Conservation (phyloP, 2,113 vertebrate species). For the Xyrauchen texanus region DNA sequence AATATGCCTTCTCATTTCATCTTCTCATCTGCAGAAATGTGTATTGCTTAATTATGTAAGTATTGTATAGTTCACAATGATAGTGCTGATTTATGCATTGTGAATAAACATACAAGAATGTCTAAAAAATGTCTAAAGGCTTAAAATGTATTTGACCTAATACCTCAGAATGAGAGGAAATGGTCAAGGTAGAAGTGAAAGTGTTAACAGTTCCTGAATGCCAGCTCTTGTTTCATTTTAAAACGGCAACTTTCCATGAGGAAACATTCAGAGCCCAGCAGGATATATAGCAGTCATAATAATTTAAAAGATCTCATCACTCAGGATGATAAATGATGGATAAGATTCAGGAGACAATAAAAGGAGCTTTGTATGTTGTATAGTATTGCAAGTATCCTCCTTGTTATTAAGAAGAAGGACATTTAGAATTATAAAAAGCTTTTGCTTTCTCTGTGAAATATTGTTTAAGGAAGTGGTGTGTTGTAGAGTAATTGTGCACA, state of each 20-base stretch:
- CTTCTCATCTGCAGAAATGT: constrained; percentile 19
- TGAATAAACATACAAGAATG: neutral
- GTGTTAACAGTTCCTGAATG: constrained; percentile 37
- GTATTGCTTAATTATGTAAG: neutral
- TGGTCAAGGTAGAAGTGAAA: neutral
- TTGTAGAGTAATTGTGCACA: constrained; percentile 14
- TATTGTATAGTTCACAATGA: neutral
- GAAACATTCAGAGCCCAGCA: constrained; percentile 57
- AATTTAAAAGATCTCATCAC: constrained; percentile 30
- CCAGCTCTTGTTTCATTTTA: constrained; percentile 60
- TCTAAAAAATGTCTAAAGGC: too few species aligned
- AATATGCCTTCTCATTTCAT: constrained; percentile 22
- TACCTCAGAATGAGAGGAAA: neutral
- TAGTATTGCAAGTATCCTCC: neutral
- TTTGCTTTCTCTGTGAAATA: constrained; percentile 2
- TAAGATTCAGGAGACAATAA: constrained; percentile 15
- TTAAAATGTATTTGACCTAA: neutral
- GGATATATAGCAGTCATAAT: constrained; percentile 38
- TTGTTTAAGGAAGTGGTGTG: constrained; percentile 34
- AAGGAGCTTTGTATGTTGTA: neutral
- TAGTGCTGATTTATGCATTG: neutral
- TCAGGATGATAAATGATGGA: constrained; percentile 25
- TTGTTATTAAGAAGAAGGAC: constrained; percentile 14
- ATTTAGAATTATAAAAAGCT: constrained; percentile 1
- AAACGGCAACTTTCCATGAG: constrained; percentile 50